These are phyloP conservation scores for Arvicanthis niloticus DNA, from an alignment of 2,113 vertebrate species.

Conservation along the genomic window DNA sequence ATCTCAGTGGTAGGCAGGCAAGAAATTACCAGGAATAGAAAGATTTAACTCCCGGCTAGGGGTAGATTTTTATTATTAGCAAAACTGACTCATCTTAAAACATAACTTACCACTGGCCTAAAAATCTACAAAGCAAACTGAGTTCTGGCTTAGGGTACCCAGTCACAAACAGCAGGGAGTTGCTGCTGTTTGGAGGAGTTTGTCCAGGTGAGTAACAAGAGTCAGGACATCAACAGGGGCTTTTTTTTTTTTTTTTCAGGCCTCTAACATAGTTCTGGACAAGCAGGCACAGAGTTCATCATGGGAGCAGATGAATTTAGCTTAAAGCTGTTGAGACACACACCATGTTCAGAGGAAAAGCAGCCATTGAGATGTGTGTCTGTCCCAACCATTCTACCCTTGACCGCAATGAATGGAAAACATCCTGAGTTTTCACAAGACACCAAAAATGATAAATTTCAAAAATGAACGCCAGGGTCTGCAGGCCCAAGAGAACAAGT, in stretches of 20 bases:
- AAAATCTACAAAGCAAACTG: conserved; percentile 20
- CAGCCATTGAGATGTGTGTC: neutral
- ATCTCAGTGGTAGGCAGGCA: neutral
- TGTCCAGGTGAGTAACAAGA: neutral
- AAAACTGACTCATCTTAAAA: conserved; percentile 16
- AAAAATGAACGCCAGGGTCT: neutral
- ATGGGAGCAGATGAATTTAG: neutral
- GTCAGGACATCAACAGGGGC: neutral
- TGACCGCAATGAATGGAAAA: neutral
- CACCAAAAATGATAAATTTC: neutral
- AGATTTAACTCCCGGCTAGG: conserved; percentile 47
- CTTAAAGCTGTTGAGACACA: neutral
- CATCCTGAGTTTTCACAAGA: conserved; percentile 48
- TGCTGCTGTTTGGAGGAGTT: neutral
- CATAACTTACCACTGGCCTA: conserved; percentile 37
- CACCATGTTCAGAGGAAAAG: neutral
- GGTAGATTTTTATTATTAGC: conserved; percentile 38
- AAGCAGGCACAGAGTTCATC: neutral
- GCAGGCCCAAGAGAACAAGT: neutral
- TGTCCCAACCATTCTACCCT: neutral
- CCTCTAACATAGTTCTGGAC: neutral
- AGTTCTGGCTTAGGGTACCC: neutral
- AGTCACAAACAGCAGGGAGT: neutral
- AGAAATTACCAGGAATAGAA: conserved; percentile 17
- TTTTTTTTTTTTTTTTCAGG: neutral